These are phyloP conservation scores for Lepidochrysops patricia DNA, from an alignment of 2,888 invertebrate genomes.

Conservation along the genomic window DNA sequence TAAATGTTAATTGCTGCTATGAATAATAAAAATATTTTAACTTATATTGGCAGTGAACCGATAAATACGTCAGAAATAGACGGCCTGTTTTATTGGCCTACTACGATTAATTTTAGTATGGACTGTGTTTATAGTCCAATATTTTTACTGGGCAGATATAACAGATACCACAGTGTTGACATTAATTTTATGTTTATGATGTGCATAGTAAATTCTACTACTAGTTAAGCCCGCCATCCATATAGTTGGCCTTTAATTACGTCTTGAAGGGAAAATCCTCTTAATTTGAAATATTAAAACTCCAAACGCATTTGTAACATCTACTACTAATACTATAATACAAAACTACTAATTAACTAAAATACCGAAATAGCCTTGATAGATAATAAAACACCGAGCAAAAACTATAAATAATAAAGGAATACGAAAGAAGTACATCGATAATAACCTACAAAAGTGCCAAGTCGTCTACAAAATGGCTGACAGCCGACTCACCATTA, in stretches of 20 bases:
- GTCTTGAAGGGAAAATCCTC: no score
- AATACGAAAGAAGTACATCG: not conserved
- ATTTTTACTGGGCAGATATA: not conserved
- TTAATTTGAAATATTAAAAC: no score
- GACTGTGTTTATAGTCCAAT: not conserved
- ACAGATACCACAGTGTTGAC: not conserved
- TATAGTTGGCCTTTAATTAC: no score
- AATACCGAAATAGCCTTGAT: not conserved
- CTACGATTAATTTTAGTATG: not conserved
- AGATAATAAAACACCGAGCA: not conserved
- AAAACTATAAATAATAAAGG: not conserved
- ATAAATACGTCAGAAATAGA: not conserved
- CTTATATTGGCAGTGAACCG: not conserved
- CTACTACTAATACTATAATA: not conserved
- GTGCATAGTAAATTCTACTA: not conserved
- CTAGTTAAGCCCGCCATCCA: no score
- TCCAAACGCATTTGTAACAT: no score
- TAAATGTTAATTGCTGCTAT: not conserved
- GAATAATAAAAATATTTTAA: not conserved
- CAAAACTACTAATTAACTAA: not conserved
- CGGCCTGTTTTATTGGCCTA: not conserved
- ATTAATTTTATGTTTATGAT: not conserved
- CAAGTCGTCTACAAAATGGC: not conserved
- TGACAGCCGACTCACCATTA: constrained; percentile 74
- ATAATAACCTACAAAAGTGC: not conserved